These are phyloP conservation scores for Thysanoteuthis rhombus DNA, from an alignment of 2,888 invertebrate species.

Conservation along the genomic window DNA sequence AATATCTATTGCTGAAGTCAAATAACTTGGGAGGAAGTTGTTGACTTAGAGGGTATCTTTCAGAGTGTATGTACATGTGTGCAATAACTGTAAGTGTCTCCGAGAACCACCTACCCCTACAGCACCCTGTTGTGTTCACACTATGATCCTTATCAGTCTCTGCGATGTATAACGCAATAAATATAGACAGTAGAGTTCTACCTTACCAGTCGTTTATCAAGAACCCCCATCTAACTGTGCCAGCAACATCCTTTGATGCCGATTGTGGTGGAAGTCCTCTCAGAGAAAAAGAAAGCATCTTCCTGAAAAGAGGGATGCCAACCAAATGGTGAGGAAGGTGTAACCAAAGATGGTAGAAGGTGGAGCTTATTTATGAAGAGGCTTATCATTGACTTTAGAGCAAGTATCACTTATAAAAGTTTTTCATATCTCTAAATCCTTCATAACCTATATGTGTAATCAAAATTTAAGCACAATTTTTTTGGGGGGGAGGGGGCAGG, in stretches of 20 bases:
- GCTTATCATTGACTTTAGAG: too few relatives aligned
- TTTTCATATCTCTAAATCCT: too few relatives aligned
- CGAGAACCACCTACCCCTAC: neutral
- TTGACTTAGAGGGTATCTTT: neutral
- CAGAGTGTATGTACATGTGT: neutral
- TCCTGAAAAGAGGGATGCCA: too few relatives aligned
- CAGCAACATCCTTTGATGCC: neutral
- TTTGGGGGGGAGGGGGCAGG: too few relatives aligned
- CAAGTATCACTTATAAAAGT: too few relatives aligned
- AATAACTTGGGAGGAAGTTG: neutral
- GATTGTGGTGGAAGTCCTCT: too few relatives aligned
- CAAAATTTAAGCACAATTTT: too few relatives aligned
- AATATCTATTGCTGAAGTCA: neutral
- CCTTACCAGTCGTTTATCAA: neutral
- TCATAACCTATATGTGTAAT: too few relatives aligned
- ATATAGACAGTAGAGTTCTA: neutral
- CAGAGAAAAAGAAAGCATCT: too few relatives aligned
- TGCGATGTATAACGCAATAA: neutral
- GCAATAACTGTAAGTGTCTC: neutral
- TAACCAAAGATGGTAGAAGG: too few relatives aligned
- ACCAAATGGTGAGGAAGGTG: too few relatives aligned
- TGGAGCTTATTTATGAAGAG: too few relatives aligned
- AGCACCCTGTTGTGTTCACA: neutral
- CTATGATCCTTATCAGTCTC: neutral
- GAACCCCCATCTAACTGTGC: neutral